These are phyloP conservation scores for Ahaetulla prasina DNA, from an alignment of 2,113 vertebrate species.

Conservation along the genomic window DNA sequence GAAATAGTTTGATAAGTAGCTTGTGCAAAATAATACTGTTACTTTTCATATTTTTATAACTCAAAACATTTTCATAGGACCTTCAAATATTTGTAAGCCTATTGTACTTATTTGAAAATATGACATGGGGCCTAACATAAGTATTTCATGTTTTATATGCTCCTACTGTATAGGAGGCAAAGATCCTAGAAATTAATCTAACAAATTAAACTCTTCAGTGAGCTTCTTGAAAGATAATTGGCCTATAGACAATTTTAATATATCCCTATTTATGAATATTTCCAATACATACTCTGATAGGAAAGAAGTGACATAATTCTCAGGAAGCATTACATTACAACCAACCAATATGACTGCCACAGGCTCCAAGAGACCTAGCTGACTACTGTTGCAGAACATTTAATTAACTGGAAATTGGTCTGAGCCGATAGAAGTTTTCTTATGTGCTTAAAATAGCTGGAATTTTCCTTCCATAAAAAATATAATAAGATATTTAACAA, in stretches of 20 bases:
- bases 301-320: neutral
- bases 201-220: too few species aligned
- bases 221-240: neutral
- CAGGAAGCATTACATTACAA: neutral
- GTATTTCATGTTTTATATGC: neutral
- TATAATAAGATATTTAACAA: neutral
- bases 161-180: neutral
- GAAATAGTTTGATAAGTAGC: too few species aligned
- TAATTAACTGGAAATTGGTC: neutral
- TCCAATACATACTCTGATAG: neutral
- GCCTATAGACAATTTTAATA: neutral
- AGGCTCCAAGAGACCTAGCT: neutral
- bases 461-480: neutral
- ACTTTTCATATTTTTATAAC: neutral
- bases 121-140: neutral
- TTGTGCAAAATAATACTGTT: neutral
- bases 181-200: neutral
- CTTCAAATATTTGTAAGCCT: neutral
- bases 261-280: neutral
- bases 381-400: neutral
- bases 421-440: neutral
- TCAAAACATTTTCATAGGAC: neutral
- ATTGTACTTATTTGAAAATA: neutral
- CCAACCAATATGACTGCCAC: neutral
- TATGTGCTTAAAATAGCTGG: too few species aligned